phyloP scores from a whole-genome alignment of 2,888 invertebrate genomes.

The Pristionchus entomophagus region DNA sequence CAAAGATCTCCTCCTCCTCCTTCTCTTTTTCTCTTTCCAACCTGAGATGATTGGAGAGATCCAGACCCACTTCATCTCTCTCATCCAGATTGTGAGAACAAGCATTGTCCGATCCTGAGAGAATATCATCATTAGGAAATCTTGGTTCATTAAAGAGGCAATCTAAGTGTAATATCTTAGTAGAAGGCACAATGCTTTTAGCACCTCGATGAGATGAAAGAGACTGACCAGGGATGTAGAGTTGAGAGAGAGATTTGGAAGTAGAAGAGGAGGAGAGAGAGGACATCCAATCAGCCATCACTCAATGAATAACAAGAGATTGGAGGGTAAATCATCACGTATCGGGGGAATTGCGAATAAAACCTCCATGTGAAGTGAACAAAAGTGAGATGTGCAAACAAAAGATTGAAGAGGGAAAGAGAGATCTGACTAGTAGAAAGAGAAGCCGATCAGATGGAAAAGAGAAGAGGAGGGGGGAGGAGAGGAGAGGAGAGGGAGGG shows the following conservation, averaged over 20 bases:
- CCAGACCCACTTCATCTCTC: slow-evolving; percentile 5
- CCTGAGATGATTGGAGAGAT: slow-evolving; percentile 20
- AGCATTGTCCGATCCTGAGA: slow-evolving; percentile 36
- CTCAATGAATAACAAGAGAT: neutral
- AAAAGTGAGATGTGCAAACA: slow-evolving; percentile 33
- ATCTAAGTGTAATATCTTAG: no score
- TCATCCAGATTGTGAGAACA: slow-evolving; percentile 32
- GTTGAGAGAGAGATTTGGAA: slow-evolving; percentile 1
- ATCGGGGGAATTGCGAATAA: neutral
- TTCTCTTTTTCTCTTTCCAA: neutral
- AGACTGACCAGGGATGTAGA: slow-evolving; percentile 28
- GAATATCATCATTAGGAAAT: neutral
- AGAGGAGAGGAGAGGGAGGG: neutral
- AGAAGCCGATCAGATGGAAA: slow-evolving; percentile 43
- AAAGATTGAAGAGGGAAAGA: neutral
- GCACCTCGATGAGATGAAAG: neutral
- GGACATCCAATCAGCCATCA: slow-evolving; percentile 40
- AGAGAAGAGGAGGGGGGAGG: slow-evolving; percentile 4
- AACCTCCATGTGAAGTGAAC: slow-evolving; percentile 16
- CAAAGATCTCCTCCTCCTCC: neutral
- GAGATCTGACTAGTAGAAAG: slow-evolving; percentile 27
- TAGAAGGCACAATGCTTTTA: no score
- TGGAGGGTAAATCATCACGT: neutral
- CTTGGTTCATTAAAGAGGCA: no score
- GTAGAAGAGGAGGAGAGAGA: neutral